A percentile compares a stretch with the other conserved stretches of the same genome.
These are phyloP conservation scores for Apis florea DNA, from an alignment of 1,140 invertebrate genomes.

Conservation along the genomic window DNA sequence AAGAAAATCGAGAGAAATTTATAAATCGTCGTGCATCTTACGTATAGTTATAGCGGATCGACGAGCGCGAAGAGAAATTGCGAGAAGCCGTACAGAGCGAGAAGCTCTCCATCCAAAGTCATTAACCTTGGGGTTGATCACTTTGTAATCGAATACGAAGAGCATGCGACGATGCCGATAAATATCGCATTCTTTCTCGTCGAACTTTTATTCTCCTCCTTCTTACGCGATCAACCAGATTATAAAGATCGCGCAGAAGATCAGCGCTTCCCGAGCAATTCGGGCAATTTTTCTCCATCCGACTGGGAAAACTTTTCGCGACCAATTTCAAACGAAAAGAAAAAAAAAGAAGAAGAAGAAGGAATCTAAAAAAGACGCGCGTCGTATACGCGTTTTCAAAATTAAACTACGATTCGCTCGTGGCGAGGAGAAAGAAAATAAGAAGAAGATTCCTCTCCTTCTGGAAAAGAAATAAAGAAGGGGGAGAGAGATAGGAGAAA, in stretches of 20 bases:
- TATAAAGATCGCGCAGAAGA: conserved; percentile 35
- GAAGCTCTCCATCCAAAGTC: conserved; percentile 71
- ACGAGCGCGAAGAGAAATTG: conserved; percentile 50
- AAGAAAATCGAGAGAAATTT: conserved; percentile 8
- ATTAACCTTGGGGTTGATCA: conserved; percentile 73
- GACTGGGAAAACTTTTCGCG: not conserved
- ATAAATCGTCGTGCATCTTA: not conserved
- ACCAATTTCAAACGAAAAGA: not conserved
- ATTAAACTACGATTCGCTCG: too few species aligned
- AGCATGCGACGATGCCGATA: conserved; percentile 22
- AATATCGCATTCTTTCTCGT: conserved; percentile 31
- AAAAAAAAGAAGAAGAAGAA: not conserved
- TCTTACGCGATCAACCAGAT: conserved; percentile 42
- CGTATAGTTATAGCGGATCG: too few species aligned
- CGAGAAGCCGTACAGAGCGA: conserved; percentile 37
- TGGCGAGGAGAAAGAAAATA: conserved; percentile 4
- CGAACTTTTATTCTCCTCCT: not conserved
- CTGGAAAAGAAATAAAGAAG: not conserved
- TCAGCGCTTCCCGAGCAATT: conserved; percentile 54
- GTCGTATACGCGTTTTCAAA: too few species aligned
- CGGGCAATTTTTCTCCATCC: conserved; percentile 11
- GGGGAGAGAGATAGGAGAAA: conserved; percentile 3
- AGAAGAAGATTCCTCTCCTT: not conserved
- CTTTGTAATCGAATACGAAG: conserved; percentile 73
- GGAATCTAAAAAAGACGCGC: too few species aligned